Conservation (phyloP, 1,140 invertebrate genomes). For the Anagrus nilaparvatae region DNA sequence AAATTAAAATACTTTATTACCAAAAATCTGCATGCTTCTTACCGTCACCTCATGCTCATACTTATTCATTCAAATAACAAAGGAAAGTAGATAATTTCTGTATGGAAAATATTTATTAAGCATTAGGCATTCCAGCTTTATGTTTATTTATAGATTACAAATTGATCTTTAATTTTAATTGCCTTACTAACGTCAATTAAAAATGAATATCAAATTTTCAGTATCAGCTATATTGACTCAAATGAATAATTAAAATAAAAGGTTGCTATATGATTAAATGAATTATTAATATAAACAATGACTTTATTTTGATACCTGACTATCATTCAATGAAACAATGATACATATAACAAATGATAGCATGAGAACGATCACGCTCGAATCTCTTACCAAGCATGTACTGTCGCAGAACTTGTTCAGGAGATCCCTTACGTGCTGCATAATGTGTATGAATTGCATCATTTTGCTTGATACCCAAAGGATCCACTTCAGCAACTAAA, state of each 20-base stretch:
- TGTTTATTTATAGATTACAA: too few relatives aligned
- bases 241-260: too few relatives aligned
- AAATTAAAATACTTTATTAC: too few relatives aligned
- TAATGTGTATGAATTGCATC: conserved; percentile 48
- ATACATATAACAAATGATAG: conserved; percentile 5
- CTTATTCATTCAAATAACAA: too few relatives aligned
- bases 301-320: too few relatives aligned
- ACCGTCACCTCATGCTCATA: too few relatives aligned
- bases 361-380: conserved; percentile 24
- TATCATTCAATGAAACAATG: conserved; percentile 7
- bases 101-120: too few relatives aligned
- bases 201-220: conserved; percentile 24
- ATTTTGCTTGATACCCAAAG: conserved; percentile 70
- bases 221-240: conserved; percentile 30
- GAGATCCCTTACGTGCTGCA: conserved; percentile 47
- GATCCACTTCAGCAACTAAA: conserved; percentile 90
- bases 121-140: too few relatives aligned
- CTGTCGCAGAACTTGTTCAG: conserved; percentile 55
- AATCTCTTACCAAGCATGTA: conserved; percentile 54
- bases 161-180: neutral
- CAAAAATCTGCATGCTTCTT: too few relatives aligned
- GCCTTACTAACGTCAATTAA: conserved; percentile 3
- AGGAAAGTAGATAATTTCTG: too few relatives aligned
- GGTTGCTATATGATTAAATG: too few relatives aligned
- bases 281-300: too few relatives aligned